A percentile compares a stretch with the other conserved stretches of the same genome.
Evolutionary conservation across 1,140 invertebrate species (phyloP).

Genomic region (Drosophila ananassae): DNA sequence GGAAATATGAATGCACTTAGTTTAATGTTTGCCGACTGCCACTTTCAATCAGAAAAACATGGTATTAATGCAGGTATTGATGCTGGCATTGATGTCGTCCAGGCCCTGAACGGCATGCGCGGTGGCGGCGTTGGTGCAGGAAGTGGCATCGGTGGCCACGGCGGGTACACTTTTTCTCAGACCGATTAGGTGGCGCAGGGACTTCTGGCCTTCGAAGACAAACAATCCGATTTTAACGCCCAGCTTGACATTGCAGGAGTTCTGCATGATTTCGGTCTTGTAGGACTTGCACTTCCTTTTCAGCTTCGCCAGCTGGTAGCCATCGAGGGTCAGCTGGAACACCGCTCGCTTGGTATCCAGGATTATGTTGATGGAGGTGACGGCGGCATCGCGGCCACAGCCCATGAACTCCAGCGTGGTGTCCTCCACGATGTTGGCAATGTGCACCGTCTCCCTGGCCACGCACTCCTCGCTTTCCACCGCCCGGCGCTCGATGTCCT

Average conservation of each 20-base stretch:
- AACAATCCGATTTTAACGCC: constrained; percentile 17
- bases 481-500: constrained; percentile 36
- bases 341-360: constrained; percentile 39
- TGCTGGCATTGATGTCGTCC: constrained; percentile 25
- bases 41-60: background rate
- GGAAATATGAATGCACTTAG: background rate
- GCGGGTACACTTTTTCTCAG: constrained; percentile 43
- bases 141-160: constrained; percentile 42
- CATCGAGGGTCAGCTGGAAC: constrained; percentile 44
- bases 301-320: constrained; percentile 14
- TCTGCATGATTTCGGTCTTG: background rate
- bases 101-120: constrained; percentile 31
- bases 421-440: constrained; percentile 18
- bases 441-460: constrained; percentile 19
- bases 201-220: constrained; percentile 21
- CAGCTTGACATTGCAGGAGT: constrained; percentile 20
- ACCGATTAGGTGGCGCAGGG: constrained; percentile 37
- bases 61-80: constrained; percentile 37
- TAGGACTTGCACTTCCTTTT: constrained; percentile 3
- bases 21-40: background rate
- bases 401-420: constrained; percentile 33
- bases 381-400: constrained; percentile 46
- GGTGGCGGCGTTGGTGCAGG: constrained; percentile 49
- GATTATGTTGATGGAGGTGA: constrained; percentile 24
- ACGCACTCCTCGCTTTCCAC: constrained; percentile 48